Evolutionary conservation across 2,113 vertebrate genomes (phyloP), one percentile per base, ranked within the genome.

Genomic region (Tachysurus vachellii): DNA sequence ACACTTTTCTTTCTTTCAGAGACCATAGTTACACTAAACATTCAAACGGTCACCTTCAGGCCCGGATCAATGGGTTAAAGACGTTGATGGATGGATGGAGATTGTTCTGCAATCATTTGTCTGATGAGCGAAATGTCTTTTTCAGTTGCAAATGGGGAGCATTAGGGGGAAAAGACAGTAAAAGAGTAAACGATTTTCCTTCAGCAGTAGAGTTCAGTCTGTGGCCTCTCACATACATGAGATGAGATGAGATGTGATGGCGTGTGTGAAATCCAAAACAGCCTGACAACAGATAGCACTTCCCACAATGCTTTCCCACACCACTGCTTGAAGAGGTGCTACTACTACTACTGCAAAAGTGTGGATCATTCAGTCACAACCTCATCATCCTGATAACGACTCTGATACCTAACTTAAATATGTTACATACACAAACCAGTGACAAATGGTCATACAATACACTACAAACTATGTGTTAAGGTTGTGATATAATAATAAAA

Each of bases 21-120:
- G 82, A 93, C 90, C 92, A 80, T 92, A 87, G 92, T 84, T 91
- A 94, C 92, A 90, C 89, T 87, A 86, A 91, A 93, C 88, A 92
- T 59, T 89, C 79, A 88, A 87, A 80, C 88, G 61, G 80, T 73
- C 88, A 73, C 61, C 54, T 82, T 61, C 44, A 81, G 83, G 14
- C 81, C 31, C 66, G 80, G 61, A 57, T 62, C 71, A 71, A 80
- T 86, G 75, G 57, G 68, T 50, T 28, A 61, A 85, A 68, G 82
- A 71, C 70, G 54, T 28, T 57, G 82, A 89, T 86, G 62, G 87
- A 87, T 77, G 68, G 81, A 50, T 64, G n/a, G 85, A 64, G 75
- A 76, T 61, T 70, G 44, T 73, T 54, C 82, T 23, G 75, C 73
- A 84, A 64, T 80, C n/a, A 9, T 83, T 88, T 76, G 86, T 82